Evolutionary conservation across 2,113 vertebrate species (phyloP).

Genomic region (Barbus barbus): DNA sequence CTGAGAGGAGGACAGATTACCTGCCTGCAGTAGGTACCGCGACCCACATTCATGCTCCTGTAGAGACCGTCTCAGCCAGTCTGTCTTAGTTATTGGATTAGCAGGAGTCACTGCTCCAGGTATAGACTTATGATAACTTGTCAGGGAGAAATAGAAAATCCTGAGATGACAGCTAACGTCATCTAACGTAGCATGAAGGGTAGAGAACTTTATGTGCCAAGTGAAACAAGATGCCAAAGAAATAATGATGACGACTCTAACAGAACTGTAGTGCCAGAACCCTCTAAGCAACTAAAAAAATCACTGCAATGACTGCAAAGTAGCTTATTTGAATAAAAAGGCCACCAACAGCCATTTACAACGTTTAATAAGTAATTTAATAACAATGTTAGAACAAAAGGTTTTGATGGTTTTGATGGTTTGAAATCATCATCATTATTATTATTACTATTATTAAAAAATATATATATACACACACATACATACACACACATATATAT

Average conservation of each 20-base stretch:
- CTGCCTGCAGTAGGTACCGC: slow-evolving; percentile 54
- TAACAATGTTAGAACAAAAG: not conserved
- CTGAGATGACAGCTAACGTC: slow-evolving; percentile 6
- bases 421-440: not conserved
- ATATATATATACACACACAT: too few species aligned
- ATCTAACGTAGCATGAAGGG: not conserved
- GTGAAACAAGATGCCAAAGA: slow-evolving; percentile 9
- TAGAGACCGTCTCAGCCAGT: slow-evolving; percentile 8
- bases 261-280: not conserved
- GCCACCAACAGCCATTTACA: too few species aligned
- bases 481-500: too few species aligned
- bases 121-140: slow-evolving; percentile 20
- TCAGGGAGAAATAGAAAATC: slow-evolving; percentile 4
- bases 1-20: slow-evolving; percentile 61
- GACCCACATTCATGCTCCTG: slow-evolving; percentile 43
- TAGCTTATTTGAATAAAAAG: not conserved
- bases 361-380: not conserved
- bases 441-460: too few species aligned
- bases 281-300: not conserved
- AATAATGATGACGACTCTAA: not conserved
- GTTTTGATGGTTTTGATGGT: not conserved
- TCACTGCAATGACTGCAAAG: not conserved
- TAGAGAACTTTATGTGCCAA: not conserved
- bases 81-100: slow-evolving; percentile 26
- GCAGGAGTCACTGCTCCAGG: not conserved